Percentiles rank a stretch among this genome's conserved stretches.
phyloP scores from a whole-genome alignment of 1,140 invertebrate species.

The Frieseomelitta varia region DNA sequence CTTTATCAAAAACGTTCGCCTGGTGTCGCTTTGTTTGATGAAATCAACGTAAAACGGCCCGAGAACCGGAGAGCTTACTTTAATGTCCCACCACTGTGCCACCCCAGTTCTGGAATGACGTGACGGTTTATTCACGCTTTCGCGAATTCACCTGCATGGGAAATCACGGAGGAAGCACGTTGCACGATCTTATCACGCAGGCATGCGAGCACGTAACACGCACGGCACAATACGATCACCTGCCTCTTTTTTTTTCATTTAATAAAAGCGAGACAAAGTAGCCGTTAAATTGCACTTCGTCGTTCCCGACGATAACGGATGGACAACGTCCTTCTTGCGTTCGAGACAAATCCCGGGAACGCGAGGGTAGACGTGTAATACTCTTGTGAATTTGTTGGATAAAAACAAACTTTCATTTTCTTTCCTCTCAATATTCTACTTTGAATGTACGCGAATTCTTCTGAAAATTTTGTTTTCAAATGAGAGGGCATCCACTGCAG shows the following conservation, averaged over 20 bases:
- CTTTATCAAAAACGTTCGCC: background rate
- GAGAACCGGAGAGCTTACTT: background rate
- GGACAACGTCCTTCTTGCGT: constrained; percentile 14
- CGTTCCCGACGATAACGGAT: constrained; percentile 34
- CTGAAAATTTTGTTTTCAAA: background rate
- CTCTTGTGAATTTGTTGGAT: no score
- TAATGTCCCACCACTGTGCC: background rate
- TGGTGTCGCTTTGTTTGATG: background rate
- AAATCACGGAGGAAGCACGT: constrained; percentile 43
- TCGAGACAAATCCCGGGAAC: background rate
- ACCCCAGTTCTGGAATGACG: constrained; percentile 10
- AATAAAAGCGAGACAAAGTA: constrained; percentile 43
- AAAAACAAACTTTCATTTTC: no score
- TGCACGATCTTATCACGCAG: constrained; percentile 54
- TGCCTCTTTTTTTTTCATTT: constrained; percentile 51
- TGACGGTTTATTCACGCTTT: constrained; percentile 28
- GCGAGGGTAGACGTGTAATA: no score
- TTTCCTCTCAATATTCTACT: no score
- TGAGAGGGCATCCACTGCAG: fast-evolving
- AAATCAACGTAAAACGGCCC: background rate
- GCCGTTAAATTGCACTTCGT: constrained; percentile 56
- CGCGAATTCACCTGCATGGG: constrained; percentile 30
- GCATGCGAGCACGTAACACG: constrained; percentile 62
- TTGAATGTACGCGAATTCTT: background rate
- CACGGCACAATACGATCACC: constrained; percentile 52